Evolutionary conservation across 2,888 invertebrate genomes (phyloP), one percentile per base, ranked within the genome.

Genomic region (Sabellastarte sp.): DNA sequence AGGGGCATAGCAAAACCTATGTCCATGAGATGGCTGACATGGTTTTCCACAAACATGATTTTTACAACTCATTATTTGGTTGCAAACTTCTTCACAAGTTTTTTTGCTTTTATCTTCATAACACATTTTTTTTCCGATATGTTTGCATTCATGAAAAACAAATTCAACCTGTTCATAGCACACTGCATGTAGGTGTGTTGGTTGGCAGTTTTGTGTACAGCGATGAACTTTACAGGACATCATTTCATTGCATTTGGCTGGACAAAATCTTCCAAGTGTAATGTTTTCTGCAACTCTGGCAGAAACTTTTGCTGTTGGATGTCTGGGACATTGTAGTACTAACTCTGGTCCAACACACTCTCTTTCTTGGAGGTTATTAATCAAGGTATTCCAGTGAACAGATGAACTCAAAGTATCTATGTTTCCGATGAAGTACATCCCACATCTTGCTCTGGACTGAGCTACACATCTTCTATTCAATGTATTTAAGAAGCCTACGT

Each of bases 381-480:
- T 20, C 58, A 66, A 26, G 24, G 31, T 15, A 28, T 26, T 2
- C 63, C 65, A 63, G 50, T 52, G 29, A 3, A n/a, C 24, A 33
- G 3, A 20, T n/a, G 24, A 24, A 3, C 28, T 20, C 24, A 68
- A 28, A 24, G 66, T 66, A 24, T 32, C 52, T 2, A 32, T 29
- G 57, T 67, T 68, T 30, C 69, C 69, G 26, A 67, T 59, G 24
- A 67, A 63, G 57, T 65, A 67, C 55, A 68, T 33, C 3, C 67
- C 66, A 61, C 67, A 64, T 29, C 33, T 59, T 20, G 67, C 59
- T 33, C 75, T 62, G 10, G 74, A 70, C 32, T 71, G 71, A 24
- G 80, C 79, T 1, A 83, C 80, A 66, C 78, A 78, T 3, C 82
- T 75, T 15, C 83, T 73, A 64, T 82, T 83, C 0, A 71, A 50